Evolutionary conservation across 2,888 invertebrate genomes (phyloP).

Genomic region (Exocentrus adspersus): DNA sequence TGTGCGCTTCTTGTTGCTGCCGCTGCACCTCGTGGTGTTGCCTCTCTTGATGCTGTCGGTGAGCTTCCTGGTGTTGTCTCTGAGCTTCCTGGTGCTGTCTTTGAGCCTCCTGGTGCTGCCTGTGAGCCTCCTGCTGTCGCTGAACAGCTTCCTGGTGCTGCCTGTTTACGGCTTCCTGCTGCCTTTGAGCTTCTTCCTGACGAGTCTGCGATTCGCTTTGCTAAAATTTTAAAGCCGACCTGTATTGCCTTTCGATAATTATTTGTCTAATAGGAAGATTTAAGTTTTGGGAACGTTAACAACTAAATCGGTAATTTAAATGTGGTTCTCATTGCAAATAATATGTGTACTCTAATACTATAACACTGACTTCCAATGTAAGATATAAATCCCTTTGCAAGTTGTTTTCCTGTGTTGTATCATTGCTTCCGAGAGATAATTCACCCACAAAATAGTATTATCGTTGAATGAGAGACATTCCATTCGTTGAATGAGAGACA

Average conservation of each 20-base stretch:
- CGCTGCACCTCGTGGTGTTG: constrained; percentile 47
- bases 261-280: not conserved
- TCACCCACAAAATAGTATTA: no score
- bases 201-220: constrained; percentile 39
- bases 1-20: constrained; percentile 60
- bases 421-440: no score
- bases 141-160: constrained; percentile 51
- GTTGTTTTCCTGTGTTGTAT: no score
- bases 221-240: constrained; percentile 20
- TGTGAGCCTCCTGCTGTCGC: constrained; percentile 44
- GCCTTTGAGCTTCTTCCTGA: constrained; percentile 58
- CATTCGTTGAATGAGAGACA: no score
- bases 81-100: constrained; percentile 50
- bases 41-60: constrained; percentile 50
- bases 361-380: no score
- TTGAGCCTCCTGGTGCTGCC: constrained; percentile 51
- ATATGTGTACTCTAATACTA: no score
- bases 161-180: constrained; percentile 53
- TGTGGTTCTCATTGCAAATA: no score
- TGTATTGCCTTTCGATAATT: no score
- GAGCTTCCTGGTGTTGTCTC: constrained; percentile 54
- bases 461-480: no score
- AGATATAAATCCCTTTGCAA: no score
- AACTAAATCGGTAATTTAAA: no score
- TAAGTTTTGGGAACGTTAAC: not conserved